Conservation (phyloP, 2,113 vertebrate genomes). For the Chlamydotis undulata region DNA sequence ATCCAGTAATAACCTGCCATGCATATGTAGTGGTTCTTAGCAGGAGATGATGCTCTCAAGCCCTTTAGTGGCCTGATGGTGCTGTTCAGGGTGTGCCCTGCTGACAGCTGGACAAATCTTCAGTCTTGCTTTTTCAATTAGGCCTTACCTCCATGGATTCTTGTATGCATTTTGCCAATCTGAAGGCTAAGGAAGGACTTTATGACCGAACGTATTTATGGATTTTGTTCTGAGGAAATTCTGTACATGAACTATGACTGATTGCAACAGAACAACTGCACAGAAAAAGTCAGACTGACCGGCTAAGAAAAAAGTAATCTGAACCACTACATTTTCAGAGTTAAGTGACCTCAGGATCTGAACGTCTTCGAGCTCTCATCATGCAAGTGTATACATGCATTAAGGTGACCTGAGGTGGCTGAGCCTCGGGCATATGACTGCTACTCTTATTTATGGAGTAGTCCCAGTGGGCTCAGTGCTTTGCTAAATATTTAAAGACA, state of each 20-base stretch:
- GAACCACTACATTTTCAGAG: background rate
- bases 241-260: background rate
- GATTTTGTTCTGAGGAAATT: background rate
- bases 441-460: background rate
- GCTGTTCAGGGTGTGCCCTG: background rate
- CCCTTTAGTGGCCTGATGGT: background rate
- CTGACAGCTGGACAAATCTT: background rate
- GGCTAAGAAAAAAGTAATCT: background rate
- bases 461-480: background rate
- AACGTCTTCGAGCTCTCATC: background rate
- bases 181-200: background rate
- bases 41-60: background rate
- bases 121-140: background rate
- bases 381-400: background rate
- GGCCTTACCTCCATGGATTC: background rate
- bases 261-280: background rate
- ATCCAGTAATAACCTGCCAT: background rate
- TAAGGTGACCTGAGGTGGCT: conserved; percentile 10
- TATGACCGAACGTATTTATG: background rate
- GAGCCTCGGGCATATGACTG: background rate
- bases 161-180: background rate
- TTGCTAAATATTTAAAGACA: conserved; percentile 58
- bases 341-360: background rate
- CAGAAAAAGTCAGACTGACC: background rate
- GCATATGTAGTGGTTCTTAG: background rate